A percentile compares a stretch with the other conserved stretches of the same genome.
These are phyloP conservation scores for Drosophila nigricruria DNA, from an alignment of 2,888 invertebrate species.

Conservation along the genomic window DNA sequence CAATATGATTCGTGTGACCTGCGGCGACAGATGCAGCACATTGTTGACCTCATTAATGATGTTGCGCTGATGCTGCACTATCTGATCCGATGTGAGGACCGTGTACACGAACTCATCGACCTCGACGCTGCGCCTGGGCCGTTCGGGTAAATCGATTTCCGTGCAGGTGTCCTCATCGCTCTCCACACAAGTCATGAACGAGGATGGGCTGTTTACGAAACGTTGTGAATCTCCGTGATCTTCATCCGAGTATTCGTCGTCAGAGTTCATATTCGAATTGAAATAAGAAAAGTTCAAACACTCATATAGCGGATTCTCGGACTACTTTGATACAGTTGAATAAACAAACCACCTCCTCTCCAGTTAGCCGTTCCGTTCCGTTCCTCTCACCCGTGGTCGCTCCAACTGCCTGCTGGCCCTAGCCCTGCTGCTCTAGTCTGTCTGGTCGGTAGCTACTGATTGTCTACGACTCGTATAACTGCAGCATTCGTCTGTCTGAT, in stretches of 20 bases:
- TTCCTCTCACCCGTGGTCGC: background rate
- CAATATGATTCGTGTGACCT: slow-evolving; percentile 96
- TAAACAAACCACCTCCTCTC: slow-evolving; percentile 11
- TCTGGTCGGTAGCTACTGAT: slow-evolving; percentile 12
- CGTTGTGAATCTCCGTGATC: slow-evolving; percentile 74
- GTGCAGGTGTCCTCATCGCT: slow-evolving; percentile 95
- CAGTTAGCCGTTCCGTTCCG: background rate
- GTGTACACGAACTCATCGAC: slow-evolving; percentile 96
- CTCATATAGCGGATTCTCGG: slow-evolving; percentile 29
- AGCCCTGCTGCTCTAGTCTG: background rate
- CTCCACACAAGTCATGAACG: slow-evolving; percentile 86
- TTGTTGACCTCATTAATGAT: slow-evolving; percentile 98
- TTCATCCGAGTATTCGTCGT: slow-evolving; percentile 71
- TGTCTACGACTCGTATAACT: slow-evolving; percentile 8
- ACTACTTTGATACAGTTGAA: slow-evolving; percentile 38
- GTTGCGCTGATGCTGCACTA: slow-evolving; percentile 98
- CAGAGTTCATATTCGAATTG: slow-evolving; percentile 68
- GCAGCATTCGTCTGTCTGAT: slow-evolving; percentile 39
- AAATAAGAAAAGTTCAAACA: slow-evolving; percentile 35
- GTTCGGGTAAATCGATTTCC: slow-evolving; percentile 90
- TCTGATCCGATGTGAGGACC: slow-evolving; percentile 97
- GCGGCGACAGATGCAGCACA: slow-evolving; percentile 96
- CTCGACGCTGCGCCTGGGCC: slow-evolving; percentile 92
- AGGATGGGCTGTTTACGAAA: slow-evolving; percentile 39
- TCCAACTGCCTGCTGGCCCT: background rate